These are phyloP conservation scores for Dynastes grantii DNA, from an alignment of 2,888 invertebrate species.

Conservation along the genomic window DNA sequence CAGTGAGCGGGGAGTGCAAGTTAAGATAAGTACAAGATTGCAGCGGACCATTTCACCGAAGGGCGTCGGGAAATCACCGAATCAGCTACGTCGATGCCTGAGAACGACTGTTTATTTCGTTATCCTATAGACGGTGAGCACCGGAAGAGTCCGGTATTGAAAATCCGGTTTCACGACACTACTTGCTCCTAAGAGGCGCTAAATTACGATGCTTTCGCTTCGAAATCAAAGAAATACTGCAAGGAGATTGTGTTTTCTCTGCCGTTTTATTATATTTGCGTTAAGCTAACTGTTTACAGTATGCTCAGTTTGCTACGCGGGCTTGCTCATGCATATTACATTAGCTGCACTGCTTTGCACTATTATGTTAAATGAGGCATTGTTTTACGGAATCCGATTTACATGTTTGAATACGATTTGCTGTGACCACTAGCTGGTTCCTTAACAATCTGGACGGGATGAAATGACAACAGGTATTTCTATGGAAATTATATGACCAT, in stretches of 20 bases:
- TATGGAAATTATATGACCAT: too few relatives aligned
- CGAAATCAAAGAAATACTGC: neutral
- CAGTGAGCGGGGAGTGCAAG: conserved; percentile 58
- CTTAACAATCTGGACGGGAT: too few relatives aligned
- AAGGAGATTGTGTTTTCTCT: neutral
- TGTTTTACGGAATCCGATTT: too few relatives aligned
- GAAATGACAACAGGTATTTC: too few relatives aligned
- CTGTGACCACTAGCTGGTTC: too few relatives aligned
- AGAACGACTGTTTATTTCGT: conserved; percentile 52
- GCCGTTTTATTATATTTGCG: too few relatives aligned
- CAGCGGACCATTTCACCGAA: conserved; percentile 54
- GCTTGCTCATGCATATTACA: too few relatives aligned
- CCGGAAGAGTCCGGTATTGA: conserved; percentile 34
- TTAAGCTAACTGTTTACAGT: too few relatives aligned
- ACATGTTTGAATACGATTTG: too few relatives aligned
- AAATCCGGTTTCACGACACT: conserved; percentile 36
- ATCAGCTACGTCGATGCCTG: conserved; percentile 50
- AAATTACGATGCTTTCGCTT: conserved; percentile 8
- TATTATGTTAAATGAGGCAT: too few relatives aligned
- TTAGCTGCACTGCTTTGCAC: too few relatives aligned
- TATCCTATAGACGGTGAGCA: conserved; percentile 32
- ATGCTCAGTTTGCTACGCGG: too few relatives aligned
- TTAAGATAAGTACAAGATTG: conserved; percentile 61
- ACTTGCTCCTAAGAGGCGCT: neutral
- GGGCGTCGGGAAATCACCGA: conserved; percentile 49